A percentile compares a stretch with the other conserved stretches of the same genome.
Conservation (phyloP, 2,113 vertebrate genomes). For the Pelecanus crispus region DNA sequence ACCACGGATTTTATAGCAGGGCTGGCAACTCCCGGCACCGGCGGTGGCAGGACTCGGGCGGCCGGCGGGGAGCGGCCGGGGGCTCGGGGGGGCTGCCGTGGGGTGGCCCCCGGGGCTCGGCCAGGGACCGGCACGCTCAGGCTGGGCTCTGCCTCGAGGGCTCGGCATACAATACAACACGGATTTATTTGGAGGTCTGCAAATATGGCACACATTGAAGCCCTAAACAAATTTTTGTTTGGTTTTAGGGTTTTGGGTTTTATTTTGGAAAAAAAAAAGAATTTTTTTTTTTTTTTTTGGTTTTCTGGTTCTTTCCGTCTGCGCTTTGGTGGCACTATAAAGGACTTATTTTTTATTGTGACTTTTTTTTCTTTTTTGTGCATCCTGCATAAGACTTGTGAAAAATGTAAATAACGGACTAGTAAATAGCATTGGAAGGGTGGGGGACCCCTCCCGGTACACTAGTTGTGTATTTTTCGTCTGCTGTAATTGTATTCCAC, state of each 20-base stretch:
- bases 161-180: background rate
- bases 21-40: slow-evolving; percentile 2
- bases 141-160: background rate
- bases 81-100: background rate
- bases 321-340: slow-evolving; percentile 52
- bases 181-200: slow-evolving; percentile 45
- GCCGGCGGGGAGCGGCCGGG: background rate
- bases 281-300: background rate
- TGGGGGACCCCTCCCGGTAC: slow-evolving; percentile 64
- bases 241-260: background rate
- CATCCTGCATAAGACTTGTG: slow-evolving; percentile 77
- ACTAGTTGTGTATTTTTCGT: slow-evolving; percentile 78
- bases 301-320: slow-evolving; percentile 23
- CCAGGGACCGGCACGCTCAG: background rate
- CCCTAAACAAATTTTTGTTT: background rate
- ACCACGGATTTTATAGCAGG: background rate
- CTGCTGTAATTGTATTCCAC: slow-evolving; percentile 78
- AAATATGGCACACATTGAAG: background rate
- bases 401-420: slow-evolving; percentile 92
- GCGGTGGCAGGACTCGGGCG: background rate
- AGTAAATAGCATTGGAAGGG: slow-evolving; percentile 71
- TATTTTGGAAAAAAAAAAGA: background rate
- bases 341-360: slow-evolving; percentile 47
- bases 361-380: background rate
- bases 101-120: background rate